phyloP scores from a whole-genome alignment of 2,113 vertebrate genomes.

The Pseudorectes ferrugineus region DNA sequence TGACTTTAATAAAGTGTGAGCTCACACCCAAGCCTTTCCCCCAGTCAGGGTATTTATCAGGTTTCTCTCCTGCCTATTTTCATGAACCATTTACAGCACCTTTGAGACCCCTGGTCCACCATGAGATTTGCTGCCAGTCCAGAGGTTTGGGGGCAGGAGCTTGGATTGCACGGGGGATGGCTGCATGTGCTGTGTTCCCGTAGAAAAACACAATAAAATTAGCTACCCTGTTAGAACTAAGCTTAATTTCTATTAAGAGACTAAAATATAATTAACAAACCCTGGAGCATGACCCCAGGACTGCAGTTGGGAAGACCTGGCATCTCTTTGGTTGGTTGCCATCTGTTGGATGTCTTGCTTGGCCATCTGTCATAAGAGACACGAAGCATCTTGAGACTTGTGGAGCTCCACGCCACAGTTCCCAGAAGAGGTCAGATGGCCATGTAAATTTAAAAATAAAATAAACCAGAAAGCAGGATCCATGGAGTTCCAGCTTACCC shows the following conservation, averaged over 20 bases:
- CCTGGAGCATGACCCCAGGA: not conserved
- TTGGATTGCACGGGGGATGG: not conserved
- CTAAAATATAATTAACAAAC: not conserved
- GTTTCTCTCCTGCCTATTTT: not conserved
- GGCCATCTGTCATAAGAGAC: not conserved
- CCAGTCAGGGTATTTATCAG: not conserved
- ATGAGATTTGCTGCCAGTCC: not conserved
- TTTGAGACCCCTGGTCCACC: not conserved
- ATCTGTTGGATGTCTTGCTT: not conserved
- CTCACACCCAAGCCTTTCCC: not conserved
- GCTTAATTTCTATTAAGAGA: not conserved
- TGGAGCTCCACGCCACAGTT: not conserved
- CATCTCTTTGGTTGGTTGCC: not conserved
- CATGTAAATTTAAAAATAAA: not conserved
- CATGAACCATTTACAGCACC: not conserved
- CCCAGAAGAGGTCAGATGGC: not conserved
- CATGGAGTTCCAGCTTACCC: not conserved
- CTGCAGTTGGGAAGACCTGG: not conserved
- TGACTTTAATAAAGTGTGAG: conserved; percentile 20
- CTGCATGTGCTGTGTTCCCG: not conserved
- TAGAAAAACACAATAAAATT: not conserved
- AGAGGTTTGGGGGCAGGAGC: not conserved
- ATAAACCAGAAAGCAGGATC: not conserved
- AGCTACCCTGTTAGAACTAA: not conserved
- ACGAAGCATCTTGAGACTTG: not conserved